Percentiles rank a stretch among this genome's conserved stretches.
Conservation (phyloP, 2,113 vertebrate species). For the Sebastes fasciatus region DNA sequence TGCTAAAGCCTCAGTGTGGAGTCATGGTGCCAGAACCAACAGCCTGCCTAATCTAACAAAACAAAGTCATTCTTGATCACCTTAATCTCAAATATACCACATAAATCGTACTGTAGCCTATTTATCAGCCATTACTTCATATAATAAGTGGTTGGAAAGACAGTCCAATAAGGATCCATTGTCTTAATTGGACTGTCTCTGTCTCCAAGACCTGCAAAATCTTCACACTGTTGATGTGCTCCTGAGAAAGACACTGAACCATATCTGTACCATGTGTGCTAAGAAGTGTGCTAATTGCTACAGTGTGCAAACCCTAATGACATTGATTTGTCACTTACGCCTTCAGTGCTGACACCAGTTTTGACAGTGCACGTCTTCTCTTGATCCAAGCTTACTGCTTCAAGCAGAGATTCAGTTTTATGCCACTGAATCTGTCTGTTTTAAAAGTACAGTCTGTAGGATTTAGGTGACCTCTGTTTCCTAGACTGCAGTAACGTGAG, state of each 20-base stretch:
- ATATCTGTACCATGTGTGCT: neutral
- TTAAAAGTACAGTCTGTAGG: neutral
- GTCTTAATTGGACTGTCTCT: no score
- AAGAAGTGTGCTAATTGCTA: constrained; percentile 6
- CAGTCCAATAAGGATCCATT: neutral
- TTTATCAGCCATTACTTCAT: neutral
- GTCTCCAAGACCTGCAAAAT: neutral
- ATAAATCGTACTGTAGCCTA: neutral
- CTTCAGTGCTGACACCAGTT: neutral
- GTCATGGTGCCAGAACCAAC: neutral
- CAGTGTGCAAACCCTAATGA: constrained; percentile 4
- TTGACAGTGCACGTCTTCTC: constrained; percentile 11
- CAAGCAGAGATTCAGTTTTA: neutral
- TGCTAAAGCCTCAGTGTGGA: neutral
- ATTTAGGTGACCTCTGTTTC: no score
- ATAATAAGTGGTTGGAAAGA: neutral
- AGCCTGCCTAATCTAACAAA: neutral
- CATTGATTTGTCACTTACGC: neutral
- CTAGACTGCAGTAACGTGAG: no score
- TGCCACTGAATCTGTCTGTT: neutral
- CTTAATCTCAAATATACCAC: neutral
- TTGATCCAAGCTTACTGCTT: neutral
- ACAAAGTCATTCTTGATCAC: constrained; percentile 1
- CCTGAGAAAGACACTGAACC: neutral
- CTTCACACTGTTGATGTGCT: neutral